These are phyloP conservation scores for Hypocryptadius cinnamomeus DNA, from an alignment of 2,113 vertebrate genomes.

Conservation along the genomic window DNA sequence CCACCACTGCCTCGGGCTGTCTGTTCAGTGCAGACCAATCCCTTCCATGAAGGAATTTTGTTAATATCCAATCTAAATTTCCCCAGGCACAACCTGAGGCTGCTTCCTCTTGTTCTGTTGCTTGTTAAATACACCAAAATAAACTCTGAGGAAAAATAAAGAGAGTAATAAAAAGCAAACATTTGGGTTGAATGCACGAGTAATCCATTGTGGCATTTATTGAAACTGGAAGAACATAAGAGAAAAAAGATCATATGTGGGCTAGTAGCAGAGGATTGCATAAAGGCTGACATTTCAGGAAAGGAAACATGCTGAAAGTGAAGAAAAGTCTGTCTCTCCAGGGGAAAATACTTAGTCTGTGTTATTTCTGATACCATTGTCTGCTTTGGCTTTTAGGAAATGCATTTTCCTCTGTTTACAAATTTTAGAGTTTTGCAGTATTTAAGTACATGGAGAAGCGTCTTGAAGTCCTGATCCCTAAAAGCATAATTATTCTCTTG, in stretches of 20 bases:
- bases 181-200: background rate
- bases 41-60: background rate
- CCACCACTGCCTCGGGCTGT: background rate
- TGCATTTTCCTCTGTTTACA: background rate
- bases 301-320: background rate
- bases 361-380: background rate
- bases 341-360: background rate
- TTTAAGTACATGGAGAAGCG: background rate
- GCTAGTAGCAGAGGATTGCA: background rate
- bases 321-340: background rate
- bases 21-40: background rate
- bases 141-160: background rate
- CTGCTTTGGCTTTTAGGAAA: background rate
- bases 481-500: background rate
- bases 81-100: background rate
- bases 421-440: background rate
- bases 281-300: background rate
- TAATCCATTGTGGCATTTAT: background rate
- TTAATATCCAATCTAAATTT: background rate
- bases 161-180: background rate
- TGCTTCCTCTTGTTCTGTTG: background rate
- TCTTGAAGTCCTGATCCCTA: background rate
- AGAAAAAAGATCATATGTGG: background rate
- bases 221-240: background rate
- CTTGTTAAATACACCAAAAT: background rate